Evolutionary conservation across 2,888 invertebrate genomes (phyloP).

Genomic region (Baronia brevicornis): DNA sequence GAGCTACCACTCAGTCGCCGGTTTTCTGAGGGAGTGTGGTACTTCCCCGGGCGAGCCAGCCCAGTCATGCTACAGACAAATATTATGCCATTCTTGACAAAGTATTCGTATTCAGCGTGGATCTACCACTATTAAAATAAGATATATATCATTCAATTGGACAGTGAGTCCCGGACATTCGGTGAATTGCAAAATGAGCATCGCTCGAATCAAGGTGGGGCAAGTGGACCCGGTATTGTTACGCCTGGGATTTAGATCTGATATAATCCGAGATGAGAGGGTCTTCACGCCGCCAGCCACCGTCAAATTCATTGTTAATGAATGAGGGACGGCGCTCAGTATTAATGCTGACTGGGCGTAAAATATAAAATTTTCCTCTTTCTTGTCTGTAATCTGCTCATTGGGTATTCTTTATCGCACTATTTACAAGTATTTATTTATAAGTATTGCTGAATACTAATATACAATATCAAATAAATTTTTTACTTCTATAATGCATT

Average conservation of each 20-base stretch:
- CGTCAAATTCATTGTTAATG: constrained; percentile 58
- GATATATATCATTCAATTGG: neutral
- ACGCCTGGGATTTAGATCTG: constrained; percentile 51
- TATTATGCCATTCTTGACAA: too few relatives aligned
- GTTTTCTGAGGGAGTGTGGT: too few relatives aligned
- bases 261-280: constrained; percentile 59
- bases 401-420: constrained; percentile 10
- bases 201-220: constrained; percentile 35
- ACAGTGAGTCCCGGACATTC: constrained; percentile 23
- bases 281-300: constrained; percentile 36
- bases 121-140: neutral
- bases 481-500: too few relatives aligned
- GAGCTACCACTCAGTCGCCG: too few relatives aligned
- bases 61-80: too few relatives aligned
- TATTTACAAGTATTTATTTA: neutral
- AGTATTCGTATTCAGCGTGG: too few relatives aligned
- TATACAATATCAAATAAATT: too few relatives aligned
- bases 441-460: too few relatives aligned
- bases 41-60: too few relatives aligned
- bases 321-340: constrained; percentile 32
- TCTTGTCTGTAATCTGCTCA: constrained; percentile 9
- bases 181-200: constrained; percentile 49
- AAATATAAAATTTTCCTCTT: constrained; percentile 20
- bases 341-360: constrained; percentile 22
- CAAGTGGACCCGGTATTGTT: constrained; percentile 45